Base-by-base conservation (phyloP, 1,140 invertebrate genomes). In the Battus philenor region DNA sequence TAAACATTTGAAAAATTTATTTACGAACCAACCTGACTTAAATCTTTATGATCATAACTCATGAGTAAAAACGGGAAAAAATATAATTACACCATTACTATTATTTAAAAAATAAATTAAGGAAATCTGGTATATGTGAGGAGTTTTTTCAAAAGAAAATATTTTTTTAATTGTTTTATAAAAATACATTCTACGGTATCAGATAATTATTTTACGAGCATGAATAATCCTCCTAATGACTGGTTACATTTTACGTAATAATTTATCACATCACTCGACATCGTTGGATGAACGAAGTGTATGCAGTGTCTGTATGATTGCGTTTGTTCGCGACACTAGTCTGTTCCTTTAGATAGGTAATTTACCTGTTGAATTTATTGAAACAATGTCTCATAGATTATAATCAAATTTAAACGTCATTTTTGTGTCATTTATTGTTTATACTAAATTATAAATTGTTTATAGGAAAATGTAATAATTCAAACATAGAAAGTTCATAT, bases 251-350 rank as follows among this genome's bases (percentile, higher is more conserved):
- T 59, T 59, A 55, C 49, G 50, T 60, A 60, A 60, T 39, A 29
- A 50, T 50, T 56, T 60, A 60, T 56, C 57, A 54, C 39, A 41
- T n/a, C n/a, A n/a, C n/a, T n/a, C n/a, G n/a, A n/a, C 47, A 54
- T 47, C 49, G 46, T 41, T 27, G 38, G 38, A 41, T 27, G 38
- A 16, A 16, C 24, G 38, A 2, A 11, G 34, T 9, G 29, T 15
- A n/a, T 22, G 16, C 38, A 41, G 38, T 41, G 38, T 41, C 24
- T n/a, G 11, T 41, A 26, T 41, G 54, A n/a, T n/a, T n/a, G n/a
- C n/a, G n/a, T 53, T 46, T 13, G 41, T 33, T 9, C 15, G 13
- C 24, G 22, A n/a, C 38, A 41, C 38, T 41, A 22, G 12, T 27
- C 38, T 17, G 29, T 41, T 41, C 38, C 24, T n/a, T n/a, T n/a